Evolutionary conservation across 2,113 vertebrate genomes (phyloP).

Genomic region (Eubucco bourcierii): DNA sequence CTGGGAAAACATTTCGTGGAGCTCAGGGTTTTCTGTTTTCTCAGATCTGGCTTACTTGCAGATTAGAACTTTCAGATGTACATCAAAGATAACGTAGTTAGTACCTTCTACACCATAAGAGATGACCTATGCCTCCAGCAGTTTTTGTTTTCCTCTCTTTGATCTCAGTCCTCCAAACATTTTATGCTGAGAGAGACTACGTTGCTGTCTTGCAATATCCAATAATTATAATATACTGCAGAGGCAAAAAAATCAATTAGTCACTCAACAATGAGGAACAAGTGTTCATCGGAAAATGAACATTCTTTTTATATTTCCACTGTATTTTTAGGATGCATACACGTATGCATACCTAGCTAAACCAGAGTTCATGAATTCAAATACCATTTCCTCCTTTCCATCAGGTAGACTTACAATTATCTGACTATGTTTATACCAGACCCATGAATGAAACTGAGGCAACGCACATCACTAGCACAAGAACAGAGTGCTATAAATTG

Average conservation of each 20-base stretch:
- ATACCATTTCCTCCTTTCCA: not conserved
- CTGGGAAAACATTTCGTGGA: not conserved
- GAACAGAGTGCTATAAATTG: not conserved
- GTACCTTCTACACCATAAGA: not conserved
- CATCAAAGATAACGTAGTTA: not conserved
- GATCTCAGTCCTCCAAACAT: not conserved
- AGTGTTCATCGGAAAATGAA: not conserved
- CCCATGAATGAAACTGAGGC: not conserved
- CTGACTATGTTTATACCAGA: not conserved
- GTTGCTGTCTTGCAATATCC: not conserved
- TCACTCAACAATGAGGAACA: not conserved
- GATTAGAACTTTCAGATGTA: not conserved
- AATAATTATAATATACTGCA: not conserved
- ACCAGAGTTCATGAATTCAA: not conserved
- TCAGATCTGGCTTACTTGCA: not conserved
- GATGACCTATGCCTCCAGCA: not conserved
- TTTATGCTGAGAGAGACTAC: not conserved
- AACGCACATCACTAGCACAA: not conserved
- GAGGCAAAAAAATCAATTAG: not conserved
- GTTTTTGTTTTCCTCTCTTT: not conserved
- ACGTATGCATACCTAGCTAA: not conserved
- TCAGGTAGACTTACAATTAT: not conserved
- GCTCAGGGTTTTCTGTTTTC: not conserved
- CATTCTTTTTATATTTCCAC: not conserved
- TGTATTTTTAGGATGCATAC: not conserved